These are phyloP conservation scores for Odontamblyopus lacepedii DNA, from an alignment of 2,797 vertebrate species.

Conservation along the genomic window DNA sequence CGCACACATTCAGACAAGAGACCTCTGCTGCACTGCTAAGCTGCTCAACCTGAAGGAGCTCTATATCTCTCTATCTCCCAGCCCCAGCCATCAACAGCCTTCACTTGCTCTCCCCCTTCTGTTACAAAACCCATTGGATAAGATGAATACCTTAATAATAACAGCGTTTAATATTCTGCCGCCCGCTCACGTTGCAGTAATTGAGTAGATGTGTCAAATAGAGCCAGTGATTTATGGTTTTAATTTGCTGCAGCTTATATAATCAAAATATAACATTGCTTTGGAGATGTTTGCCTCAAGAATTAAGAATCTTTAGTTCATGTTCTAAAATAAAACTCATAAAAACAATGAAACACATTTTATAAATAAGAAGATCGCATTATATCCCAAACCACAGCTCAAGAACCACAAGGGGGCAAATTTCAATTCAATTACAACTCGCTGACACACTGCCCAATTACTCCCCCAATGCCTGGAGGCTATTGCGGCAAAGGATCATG, in stretches of 20 bases:
- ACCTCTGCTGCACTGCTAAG: slow-evolving; percentile 28
- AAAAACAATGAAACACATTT: neutral
- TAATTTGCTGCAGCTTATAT: slow-evolving; percentile 36
- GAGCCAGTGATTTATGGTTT: slow-evolving; percentile 35
- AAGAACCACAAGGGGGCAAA: slow-evolving; percentile 77
- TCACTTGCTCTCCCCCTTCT: slow-evolving; percentile 33
- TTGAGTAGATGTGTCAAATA: slow-evolving; percentile 29
- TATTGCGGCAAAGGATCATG: slow-evolving; percentile 22
- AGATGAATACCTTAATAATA: slow-evolving; percentile 35
- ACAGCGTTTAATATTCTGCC: slow-evolving; percentile 44
- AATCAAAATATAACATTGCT: slow-evolving; percentile 26
- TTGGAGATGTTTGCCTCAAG: neutral
- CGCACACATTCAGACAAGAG: slow-evolving; percentile 46
- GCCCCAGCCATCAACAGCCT: slow-evolving; percentile 36
- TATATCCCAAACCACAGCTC: slow-evolving; percentile 29
- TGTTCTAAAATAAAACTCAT: neutral
- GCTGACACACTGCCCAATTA: slow-evolving; percentile 37
- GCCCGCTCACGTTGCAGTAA: slow-evolving; percentile 23
- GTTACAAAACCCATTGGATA: slow-evolving; percentile 53
- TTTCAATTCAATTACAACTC: slow-evolving; percentile 61
- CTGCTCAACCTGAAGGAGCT: slow-evolving; percentile 38
- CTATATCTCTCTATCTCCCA: slow-evolving; percentile 29
- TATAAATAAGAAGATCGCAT: neutral
- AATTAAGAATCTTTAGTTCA: neutral
- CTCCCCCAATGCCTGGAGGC: slow-evolving; percentile 36